A percentile compares a stretch with the other conserved stretches of the same genome.
Evolutionary conservation across 2,113 vertebrate genomes (phyloP).

Genomic region (Anas platyrhynchos): DNA sequence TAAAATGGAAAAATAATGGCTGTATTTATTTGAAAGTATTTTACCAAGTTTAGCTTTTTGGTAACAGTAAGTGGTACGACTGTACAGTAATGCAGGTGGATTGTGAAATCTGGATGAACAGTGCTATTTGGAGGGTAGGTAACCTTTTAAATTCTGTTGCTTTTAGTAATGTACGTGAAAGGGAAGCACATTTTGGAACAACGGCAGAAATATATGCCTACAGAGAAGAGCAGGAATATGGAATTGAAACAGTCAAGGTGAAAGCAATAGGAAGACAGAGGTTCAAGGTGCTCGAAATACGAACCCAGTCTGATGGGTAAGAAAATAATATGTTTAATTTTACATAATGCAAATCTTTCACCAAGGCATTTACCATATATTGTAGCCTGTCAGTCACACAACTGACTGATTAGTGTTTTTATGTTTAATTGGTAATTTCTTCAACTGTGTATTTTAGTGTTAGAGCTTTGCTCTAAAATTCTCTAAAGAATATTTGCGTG

Average conservation of each 20-base stretch:
- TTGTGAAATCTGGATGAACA: not conserved
- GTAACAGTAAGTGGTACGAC: fast-evolving
- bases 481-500: not conserved
- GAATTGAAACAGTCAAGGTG: constrained; percentile 97
- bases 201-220: constrained; percentile 98
- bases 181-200: constrained; percentile 91
- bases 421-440: not conserved
- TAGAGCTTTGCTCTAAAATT: not conserved
- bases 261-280: constrained; percentile 96
- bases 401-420: not conserved
- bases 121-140: not conserved
- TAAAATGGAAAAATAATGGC: not conserved
- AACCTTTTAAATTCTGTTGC: not conserved
- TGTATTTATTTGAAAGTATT: not conserved
- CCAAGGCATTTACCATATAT: not conserved
- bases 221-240: constrained; percentile 93
- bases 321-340: not conserved
- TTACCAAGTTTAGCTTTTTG: not conserved
- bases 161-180: constrained; percentile 81
- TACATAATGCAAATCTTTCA: not conserved
- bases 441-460: not conserved
- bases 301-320: constrained; percentile 97
- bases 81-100: not conserved
- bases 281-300: constrained; percentile 95
- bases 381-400: not conserved